Evolutionary conservation across 2,797 vertebrate genomes (phyloP).

Genomic region (Cynopterus sphinx): DNA sequence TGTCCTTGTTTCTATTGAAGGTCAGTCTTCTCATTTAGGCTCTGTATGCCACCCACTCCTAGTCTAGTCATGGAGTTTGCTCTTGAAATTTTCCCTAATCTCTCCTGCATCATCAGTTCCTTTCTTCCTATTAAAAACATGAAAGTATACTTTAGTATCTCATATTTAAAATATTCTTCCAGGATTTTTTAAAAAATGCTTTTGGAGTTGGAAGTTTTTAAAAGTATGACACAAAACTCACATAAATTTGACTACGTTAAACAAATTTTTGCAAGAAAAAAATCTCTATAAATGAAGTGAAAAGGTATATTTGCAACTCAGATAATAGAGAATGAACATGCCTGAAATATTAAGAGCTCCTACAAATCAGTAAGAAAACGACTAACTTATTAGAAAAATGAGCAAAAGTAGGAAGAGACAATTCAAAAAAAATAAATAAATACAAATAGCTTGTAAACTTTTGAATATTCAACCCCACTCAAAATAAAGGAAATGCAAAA

Average conservation of each 20-base stretch:
- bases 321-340: neutral
- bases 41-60: neutral
- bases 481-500: constrained; percentile 35
- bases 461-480: neutral
- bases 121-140: constrained; percentile 27
- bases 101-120: neutral
- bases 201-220: neutral
- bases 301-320: constrained; percentile 11
- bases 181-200: neutral
- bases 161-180: neutral
- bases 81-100: neutral
- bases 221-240: neutral
- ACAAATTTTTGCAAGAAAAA: neutral
- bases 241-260: constrained; percentile 3
- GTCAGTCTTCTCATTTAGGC: neutral
- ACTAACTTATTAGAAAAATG: neutral
- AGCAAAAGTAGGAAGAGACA: neutral
- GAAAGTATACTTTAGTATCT: neutral
- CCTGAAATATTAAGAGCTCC: neutral
- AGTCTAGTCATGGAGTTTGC: neutral
- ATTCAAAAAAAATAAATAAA: constrained; percentile 47
- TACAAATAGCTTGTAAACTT: neutral
- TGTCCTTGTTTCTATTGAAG: neutral
- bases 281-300: neutral
- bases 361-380: constrained; percentile 43